Base-by-base conservation (phyloP, 2,888 invertebrate species). In the Himalopsyche tibetana region DNA sequence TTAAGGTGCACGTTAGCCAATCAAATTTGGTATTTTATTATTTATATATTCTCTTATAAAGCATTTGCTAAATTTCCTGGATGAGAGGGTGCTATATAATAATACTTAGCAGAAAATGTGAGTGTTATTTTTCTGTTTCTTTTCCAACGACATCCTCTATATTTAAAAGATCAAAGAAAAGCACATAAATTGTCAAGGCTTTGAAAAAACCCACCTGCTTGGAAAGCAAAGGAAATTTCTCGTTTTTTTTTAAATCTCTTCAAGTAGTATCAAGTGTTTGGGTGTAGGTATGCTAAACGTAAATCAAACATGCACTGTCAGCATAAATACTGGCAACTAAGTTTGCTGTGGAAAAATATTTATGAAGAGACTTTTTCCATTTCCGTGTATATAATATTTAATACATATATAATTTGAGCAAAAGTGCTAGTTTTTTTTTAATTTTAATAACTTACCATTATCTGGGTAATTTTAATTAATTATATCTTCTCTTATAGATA, bases 121-220 rank as follows among this genome's bases (percentile, higher is more conserved):
- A 8, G 63, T 63, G 63, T 63, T 63, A 63, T 63, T 63, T 63
- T 28, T 19, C 63, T 11, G 28, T 19, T 56, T 9, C 63, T 4
- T 63, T 28, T 63, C 63, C 63, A 63, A 63, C 19, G 63, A 19
- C 63, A 19, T 63, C 63, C 63, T 19, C 63, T 63, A 63, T 19
- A 63, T 19, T 63, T 19, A 63, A 63, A 63, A 63, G 19, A 63
- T 63, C 63, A 63, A 63, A 63, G 63, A 63, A 51, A 63, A 63
- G 63, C 63, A 63, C 63, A 63, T 63, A 63, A 63, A 63, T 63
- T 63, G 63, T 19, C 63, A 19, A 63, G 63, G 63, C 63, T 63
- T 63, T 63, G 63, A 63, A 63, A 63, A 56, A 63, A 63, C 19
- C 19, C 63, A 63, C 63, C 63, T 63, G 63, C 28, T 63, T 19